Evolutionary conservation across 2,888 invertebrate species (phyloP).

Genomic region (Liopterus haemorrhoidalis): DNA sequence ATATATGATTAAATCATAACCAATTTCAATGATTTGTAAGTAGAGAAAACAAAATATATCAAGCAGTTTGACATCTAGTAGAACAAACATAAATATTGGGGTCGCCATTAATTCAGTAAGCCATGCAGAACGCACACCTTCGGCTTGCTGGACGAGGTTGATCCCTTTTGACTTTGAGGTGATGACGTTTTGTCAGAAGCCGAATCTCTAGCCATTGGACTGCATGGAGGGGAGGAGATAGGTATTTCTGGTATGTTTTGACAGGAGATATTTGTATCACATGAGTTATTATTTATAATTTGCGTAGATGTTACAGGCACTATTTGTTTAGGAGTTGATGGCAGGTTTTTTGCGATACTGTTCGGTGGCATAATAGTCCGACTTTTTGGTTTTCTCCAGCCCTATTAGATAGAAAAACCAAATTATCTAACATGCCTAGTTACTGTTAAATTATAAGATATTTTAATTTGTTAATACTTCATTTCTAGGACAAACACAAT

Average conservation of each 20-base stretch:
- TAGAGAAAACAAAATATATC: neutral
- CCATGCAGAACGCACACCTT: slow-evolving; percentile 46
- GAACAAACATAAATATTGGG: no score
- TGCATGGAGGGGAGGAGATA: slow-evolving; percentile 43
- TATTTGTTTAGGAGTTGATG: slow-evolving; percentile 52
- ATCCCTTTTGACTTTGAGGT: slow-evolving; percentile 50
- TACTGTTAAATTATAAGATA: no score
- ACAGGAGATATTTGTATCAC: slow-evolving; percentile 43
- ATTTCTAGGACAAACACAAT: no score
- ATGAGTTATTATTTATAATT: slow-evolving; percentile 40
- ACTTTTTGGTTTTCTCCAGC: slow-evolving; percentile 73
- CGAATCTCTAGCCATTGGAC: slow-evolving; percentile 40
- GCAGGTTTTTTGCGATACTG: slow-evolving; percentile 42
- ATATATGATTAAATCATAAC: no score
- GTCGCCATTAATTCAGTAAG: slow-evolving; percentile 33
- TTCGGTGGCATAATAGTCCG: slow-evolving; percentile 66
- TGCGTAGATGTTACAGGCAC: slow-evolving; percentile 43
- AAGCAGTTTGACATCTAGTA: neutral
- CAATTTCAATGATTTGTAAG: no score
- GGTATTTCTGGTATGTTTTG: slow-evolving; percentile 43
- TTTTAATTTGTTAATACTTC: no score
- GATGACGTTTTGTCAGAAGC: slow-evolving; percentile 51
- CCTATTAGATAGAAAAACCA: slow-evolving; percentile 47
- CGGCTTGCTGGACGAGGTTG: slow-evolving; percentile 49
- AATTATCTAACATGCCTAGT: no score